phyloP scores from a whole-genome alignment of 2,888 invertebrate species.

The Danaus chrysippus region DNA sequence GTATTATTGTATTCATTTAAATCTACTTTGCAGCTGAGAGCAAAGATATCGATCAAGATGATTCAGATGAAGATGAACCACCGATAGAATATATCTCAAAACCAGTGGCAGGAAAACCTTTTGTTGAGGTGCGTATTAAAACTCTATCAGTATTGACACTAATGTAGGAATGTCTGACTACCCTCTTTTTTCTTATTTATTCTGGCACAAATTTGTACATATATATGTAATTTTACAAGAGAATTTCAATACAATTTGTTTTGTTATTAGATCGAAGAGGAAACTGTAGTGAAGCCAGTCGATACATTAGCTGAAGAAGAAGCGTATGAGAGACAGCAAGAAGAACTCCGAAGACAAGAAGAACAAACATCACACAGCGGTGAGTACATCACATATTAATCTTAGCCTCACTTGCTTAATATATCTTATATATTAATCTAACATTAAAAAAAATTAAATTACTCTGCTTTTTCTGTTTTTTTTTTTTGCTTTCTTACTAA shows the following conservation, averaged over 20 bases:
- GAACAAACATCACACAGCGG: constrained; percentile 56
- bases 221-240: not conserved
- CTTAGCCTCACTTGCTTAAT: not conserved
- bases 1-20: not conserved
- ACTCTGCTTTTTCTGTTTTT: too few relatives aligned
- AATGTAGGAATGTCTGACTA: too few relatives aligned
- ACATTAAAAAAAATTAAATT: too few relatives aligned
- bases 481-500: not conserved
- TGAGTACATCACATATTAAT: constrained; percentile 44
- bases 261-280: constrained; percentile 55
- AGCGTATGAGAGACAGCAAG: constrained; percentile 66
- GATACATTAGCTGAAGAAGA: constrained; percentile 68
- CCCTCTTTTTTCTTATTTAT: too few relatives aligned
- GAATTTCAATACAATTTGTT: not conserved
- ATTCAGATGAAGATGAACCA: constrained; percentile 52
- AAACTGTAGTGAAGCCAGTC: constrained; percentile 51
- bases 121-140: constrained; percentile 61
- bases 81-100: constrained; percentile 57
- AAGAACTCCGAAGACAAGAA: constrained; percentile 56
- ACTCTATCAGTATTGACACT: too few relatives aligned
- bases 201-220: not conserved
- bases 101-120: constrained; percentile 59
- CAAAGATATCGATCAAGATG: constrained; percentile 48
- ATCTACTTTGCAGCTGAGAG: constrained; percentile 31
- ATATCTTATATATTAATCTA: not conserved